Conservation (phyloP, 1,140 invertebrate species). For the Andrena cerasifolii region DNA sequence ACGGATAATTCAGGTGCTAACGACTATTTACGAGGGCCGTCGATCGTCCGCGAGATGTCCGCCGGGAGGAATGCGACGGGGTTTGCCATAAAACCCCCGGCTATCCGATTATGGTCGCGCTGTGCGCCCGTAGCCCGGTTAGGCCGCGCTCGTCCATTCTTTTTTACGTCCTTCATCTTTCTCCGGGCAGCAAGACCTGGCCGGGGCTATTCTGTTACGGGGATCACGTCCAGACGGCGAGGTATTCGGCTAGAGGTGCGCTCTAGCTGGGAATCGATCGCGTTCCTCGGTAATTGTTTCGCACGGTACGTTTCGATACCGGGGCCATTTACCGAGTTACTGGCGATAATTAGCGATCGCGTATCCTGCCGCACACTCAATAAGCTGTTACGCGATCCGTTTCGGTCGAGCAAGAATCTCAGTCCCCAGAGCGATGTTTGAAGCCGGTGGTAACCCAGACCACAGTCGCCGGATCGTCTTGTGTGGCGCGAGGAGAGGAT, state of each 20-base stretch:
- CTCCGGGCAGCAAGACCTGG: slow-evolving; percentile 2
- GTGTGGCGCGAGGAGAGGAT: neutral
- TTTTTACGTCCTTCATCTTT: slow-evolving; percentile 54
- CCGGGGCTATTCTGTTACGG: slow-evolving; percentile 26
- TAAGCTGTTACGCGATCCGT: slow-evolving; percentile 39
- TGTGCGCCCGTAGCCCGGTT: neutral
- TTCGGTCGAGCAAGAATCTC: slow-evolving; percentile 40
- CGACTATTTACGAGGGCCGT: slow-evolving; percentile 47
- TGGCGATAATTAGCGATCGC: slow-evolving; percentile 32
- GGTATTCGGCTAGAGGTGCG: slow-evolving; percentile 7
- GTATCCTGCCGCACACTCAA: slow-evolving; percentile 17
- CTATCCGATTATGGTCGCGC: slow-evolving; percentile 47
- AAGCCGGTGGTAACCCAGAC: neutral
- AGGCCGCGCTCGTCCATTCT: slow-evolving; percentile 41
- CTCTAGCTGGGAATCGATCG: slow-evolving; percentile 7
- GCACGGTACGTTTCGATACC: slow-evolving; percentile 5
- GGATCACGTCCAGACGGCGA: slow-evolving; percentile 28
- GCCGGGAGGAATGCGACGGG: slow-evolving; percentile 20
- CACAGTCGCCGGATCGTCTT: slow-evolving; percentile 19
- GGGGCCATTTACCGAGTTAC: slow-evolving; percentile 17
- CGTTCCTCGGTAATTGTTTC: slow-evolving; percentile 44
- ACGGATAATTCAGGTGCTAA: slow-evolving; percentile 41
- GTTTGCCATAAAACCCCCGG: slow-evolving; percentile 40
- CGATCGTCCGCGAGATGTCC: slow-evolving; percentile 36
- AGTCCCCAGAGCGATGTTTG: neutral